Base-by-base conservation (phyloP, 2,888 invertebrate genomes). In the Standfussiana lucernea region DNA sequence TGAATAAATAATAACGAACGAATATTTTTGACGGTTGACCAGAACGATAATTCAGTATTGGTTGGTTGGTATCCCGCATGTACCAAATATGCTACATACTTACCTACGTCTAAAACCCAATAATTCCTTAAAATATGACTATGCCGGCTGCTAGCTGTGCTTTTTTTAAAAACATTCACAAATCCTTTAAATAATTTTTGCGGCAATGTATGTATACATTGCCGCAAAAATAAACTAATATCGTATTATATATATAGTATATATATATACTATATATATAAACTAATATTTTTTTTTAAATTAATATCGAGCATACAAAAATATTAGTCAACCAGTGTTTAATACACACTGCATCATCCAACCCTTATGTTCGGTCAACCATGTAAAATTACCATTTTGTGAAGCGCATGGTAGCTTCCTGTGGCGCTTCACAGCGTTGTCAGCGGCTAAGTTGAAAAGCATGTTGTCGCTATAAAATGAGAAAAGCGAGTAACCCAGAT, bases 391-490 rank as follows among this genome's bases (percentile, higher is more conserved):
- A 67, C 50, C 72, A 77, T 80, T 59, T 72, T 72, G n/a, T 72
- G 40, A 45, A 77, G 8, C 40, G 59, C 62, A 24, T 28, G 35
- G n/a, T 61, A 61, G 66, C 69, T 77, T 72, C 70, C 53, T 66
- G 61, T 37, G 32, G 35, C 72, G 66, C 37, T 75, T 61, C 45
- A 69, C 32, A 66, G 35, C 56, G 37, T 56, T 72, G 62, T 68
- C 73, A 72, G 72, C 37, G 45, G 75, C 72, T 83, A 81, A 86
- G 83, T 86, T 76, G 76, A 80, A 86, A 85, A 78, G 56, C 85
- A 65, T 86, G 85, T 86, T 70, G 71, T 65, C 42, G 64, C 83
- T 59, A 77, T 72, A 64, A 79, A 79, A 83, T 53, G 76, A 59
- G 72, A 35, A 77, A 45, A 72, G 40, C 61, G 73, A 79, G 68